Evolutionary conservation across 2,113 vertebrate species (phyloP).

Genomic region (Polypterus senegalus): DNA sequence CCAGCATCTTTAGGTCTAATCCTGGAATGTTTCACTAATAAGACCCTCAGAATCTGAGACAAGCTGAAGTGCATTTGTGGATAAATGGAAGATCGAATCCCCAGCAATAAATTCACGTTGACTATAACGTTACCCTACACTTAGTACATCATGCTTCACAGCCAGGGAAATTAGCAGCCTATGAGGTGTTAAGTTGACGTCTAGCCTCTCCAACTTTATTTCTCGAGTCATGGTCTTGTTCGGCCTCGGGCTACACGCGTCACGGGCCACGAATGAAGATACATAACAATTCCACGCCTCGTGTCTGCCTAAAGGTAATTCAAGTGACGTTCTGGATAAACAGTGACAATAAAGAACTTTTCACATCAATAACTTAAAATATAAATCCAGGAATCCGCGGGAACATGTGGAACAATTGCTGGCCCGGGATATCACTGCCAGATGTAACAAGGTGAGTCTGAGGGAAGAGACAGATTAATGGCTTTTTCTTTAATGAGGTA

Average conservation of each 20-base stretch:
- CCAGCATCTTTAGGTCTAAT: too few relatives aligned
- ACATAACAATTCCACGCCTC: not conserved
- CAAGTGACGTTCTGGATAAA: not conserved
- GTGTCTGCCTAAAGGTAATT: not conserved
- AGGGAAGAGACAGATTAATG: conserved; percentile 50
- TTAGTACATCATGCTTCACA: too few relatives aligned
- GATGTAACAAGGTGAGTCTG: conserved; percentile 45
- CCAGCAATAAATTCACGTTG: too few relatives aligned
- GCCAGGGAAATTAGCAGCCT: too few relatives aligned
- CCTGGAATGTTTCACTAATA: too few relatives aligned
- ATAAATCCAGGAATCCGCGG: conserved; percentile 8
- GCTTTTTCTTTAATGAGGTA: conserved; percentile 51
- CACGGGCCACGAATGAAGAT: not conserved
- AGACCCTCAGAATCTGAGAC: too few relatives aligned
- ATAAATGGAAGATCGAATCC: too few relatives aligned
- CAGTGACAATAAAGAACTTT: conserved; percentile 6
- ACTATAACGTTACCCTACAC: too few relatives aligned
- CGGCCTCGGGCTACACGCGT: not conserved
- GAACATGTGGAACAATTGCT: conserved; percentile 15
- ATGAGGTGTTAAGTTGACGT: too few relatives aligned
- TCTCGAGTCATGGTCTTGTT: not conserved
- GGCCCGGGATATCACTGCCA: conserved; percentile 22
- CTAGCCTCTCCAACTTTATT: not conserved
- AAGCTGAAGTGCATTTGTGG: too few relatives aligned
- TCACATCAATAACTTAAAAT: conserved; percentile 4